A percentile compares a stretch with the other conserved stretches of the same genome.
Conservation (phyloP, 2,113 vertebrate species). For the Melanerpes formicivorus region DNA sequence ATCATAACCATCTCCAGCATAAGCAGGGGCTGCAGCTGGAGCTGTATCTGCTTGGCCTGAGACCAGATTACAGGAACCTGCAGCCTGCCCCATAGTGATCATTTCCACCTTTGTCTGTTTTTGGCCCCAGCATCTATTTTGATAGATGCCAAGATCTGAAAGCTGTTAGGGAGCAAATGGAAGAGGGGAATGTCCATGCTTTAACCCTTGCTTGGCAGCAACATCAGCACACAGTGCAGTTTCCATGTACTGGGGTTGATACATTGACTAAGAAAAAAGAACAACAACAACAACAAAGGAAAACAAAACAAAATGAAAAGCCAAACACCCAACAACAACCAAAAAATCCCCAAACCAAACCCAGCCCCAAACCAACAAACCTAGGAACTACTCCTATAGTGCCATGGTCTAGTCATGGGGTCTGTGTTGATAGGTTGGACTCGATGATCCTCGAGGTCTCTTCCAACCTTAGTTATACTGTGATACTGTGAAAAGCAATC, state of each 20-base stretch:
- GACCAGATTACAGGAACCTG: conserved; percentile 11
- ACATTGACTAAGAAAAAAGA: not conserved
- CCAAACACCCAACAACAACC: too few relatives aligned
- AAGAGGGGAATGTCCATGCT: not conserved
- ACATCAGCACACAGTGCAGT: accelerated
- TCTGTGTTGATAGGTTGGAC: too few relatives aligned
- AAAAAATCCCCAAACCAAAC: too few relatives aligned
- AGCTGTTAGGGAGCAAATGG: conserved; percentile 13
- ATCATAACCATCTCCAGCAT: not conserved
- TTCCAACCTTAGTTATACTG: too few relatives aligned
- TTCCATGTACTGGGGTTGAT: not conserved
- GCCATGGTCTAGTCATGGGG: too few relatives aligned
- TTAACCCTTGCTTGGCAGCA: conserved; percentile 22
- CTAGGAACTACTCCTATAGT: not conserved
- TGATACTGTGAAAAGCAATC: not conserved
- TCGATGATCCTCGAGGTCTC: too few relatives aligned
- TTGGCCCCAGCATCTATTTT: conserved; percentile 36
- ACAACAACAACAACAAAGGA: accelerated
- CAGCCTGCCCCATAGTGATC: not conserved
- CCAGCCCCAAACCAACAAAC: too few relatives aligned
- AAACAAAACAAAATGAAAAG: too few relatives aligned
- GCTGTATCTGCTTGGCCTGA: not conserved
- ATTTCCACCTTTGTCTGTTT: conserved; percentile 43
- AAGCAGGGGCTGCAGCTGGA: not conserved
- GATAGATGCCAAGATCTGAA: conserved; percentile 25